Conservation (phyloP, 2,113 vertebrate species). For the Bufo bufo region DNA sequence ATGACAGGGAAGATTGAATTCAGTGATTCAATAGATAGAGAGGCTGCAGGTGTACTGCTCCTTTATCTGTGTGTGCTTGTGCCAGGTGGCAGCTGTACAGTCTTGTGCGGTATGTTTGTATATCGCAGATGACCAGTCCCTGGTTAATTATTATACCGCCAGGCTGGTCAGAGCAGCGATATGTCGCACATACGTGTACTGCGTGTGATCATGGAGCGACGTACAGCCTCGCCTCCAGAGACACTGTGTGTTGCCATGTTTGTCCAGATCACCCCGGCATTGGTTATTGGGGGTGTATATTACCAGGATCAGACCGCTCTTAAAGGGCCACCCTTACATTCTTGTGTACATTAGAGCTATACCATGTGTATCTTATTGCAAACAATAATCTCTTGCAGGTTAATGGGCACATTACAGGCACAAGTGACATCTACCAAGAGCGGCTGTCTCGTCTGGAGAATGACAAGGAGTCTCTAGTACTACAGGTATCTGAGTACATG, state of each 20-base stretch:
- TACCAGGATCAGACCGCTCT: neutral
- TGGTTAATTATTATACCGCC: neutral
- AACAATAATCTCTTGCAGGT: constrained; percentile 74
- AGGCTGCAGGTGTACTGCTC: neutral
- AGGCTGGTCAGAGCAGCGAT: too few species aligned
- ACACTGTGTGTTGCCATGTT: neutral
- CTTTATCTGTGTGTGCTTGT: neutral
- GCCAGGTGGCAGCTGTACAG: neutral
- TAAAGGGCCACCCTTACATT: neutral
- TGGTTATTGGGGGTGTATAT: too few species aligned
- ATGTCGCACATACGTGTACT: too few species aligned
- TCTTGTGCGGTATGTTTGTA: neutral
- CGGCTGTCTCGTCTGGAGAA: constrained; percentile 89
- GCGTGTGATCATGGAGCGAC: too few species aligned
- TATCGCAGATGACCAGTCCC: too few species aligned
- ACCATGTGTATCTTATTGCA: too few species aligned
- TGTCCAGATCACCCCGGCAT: neutral
- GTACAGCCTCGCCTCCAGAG: too few species aligned
- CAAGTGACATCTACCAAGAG: constrained; percentile 92
- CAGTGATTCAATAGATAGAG: too few species aligned
- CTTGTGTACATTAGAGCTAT: neutral
- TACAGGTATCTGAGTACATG: constrained; percentile 79
- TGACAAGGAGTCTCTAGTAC: constrained; percentile 95
- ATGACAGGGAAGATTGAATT: too few species aligned
- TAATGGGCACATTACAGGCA: constrained; percentile 88